Percentiles rank a stretch among this genome's conserved stretches.
Conservation (phyloP, 2,113 vertebrate genomes). For the Hiodon alosoides region DNA sequence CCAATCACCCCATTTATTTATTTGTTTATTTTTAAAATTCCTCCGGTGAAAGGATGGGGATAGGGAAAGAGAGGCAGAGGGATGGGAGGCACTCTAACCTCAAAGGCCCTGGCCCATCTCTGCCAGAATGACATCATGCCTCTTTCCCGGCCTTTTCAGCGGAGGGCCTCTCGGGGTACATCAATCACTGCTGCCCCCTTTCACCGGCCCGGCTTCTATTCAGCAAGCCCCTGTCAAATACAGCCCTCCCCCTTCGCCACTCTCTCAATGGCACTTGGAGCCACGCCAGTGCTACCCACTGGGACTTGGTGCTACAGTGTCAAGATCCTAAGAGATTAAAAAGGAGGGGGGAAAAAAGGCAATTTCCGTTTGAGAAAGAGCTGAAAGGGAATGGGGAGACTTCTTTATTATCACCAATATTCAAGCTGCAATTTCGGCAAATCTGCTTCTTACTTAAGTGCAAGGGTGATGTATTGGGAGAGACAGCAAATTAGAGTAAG, state of each 20-base stretch:
- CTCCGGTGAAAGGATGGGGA: background rate
- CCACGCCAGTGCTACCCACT: constrained; percentile 27
- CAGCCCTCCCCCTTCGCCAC: constrained; percentile 25
- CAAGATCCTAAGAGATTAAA: constrained; percentile 23
- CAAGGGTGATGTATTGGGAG: background rate
- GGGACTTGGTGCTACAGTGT: constrained; percentile 16
- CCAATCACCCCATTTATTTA: background rate
- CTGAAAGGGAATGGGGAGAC: constrained; percentile 10
- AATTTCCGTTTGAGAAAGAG: constrained; percentile 19
- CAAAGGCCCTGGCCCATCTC: constrained; percentile 41
- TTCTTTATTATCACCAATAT: constrained; percentile 20
- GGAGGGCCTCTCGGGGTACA: constrained; percentile 16
- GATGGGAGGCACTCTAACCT: background rate
- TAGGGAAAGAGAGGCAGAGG: background rate
- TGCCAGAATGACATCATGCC: constrained; percentile 60
- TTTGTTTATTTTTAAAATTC: constrained; percentile 17
- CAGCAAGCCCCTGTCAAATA: constrained; percentile 36
- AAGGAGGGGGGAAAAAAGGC: constrained; percentile 16
- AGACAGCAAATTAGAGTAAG: background rate
- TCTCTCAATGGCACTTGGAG: constrained; percentile 32
- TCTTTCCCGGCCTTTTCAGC: constrained; percentile 32
- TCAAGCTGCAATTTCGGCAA: background rate
- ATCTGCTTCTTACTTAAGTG: background rate
- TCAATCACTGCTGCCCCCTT: constrained; percentile 38
- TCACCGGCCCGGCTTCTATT: constrained; percentile 28